Percentiles rank a stretch among this genome's conserved stretches.
phyloP scores from a whole-genome alignment of 2,888 invertebrate genomes.

The Lysandra bellargus region DNA sequence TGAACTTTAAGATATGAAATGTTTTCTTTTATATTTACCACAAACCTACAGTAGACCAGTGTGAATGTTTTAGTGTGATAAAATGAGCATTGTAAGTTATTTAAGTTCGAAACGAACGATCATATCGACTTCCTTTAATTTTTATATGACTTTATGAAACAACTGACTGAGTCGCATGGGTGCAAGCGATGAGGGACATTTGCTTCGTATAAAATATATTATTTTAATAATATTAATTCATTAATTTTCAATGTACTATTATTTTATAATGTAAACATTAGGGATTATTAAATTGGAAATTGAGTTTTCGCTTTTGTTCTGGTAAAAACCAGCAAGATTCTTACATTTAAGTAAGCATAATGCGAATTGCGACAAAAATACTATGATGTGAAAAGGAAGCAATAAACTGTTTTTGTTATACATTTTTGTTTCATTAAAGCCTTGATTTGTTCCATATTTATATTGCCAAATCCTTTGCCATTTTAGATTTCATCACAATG shows the following conservation, averaged over 20 bases:
- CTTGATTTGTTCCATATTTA: background rate
- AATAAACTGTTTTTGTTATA: constrained; percentile 68
- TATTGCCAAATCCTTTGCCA: too few species aligned
- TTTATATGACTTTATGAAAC: constrained; percentile 48
- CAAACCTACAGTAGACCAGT: background rate
- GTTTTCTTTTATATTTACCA: constrained; percentile 27
- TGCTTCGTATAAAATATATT: constrained; percentile 49
- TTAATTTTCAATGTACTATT: background rate
- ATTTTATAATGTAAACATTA: background rate
- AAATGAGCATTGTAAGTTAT: constrained; percentile 66
- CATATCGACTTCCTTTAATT: constrained; percentile 64
- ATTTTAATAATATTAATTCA: constrained; percentile 33
- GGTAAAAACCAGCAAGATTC: too few species aligned
- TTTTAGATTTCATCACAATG: too few species aligned
- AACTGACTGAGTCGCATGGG: constrained; percentile 62
- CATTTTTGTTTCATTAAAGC: constrained; percentile 41
- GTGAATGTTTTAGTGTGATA: constrained; percentile 43
- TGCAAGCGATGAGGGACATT: constrained; percentile 60
- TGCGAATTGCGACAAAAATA: constrained; percentile 36
- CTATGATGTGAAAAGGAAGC: constrained; percentile 54
- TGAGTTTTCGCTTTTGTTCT: constrained; percentile 33
- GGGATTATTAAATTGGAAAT: background rate
- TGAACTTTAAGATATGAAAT: background rate
- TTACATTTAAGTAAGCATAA: constrained; percentile 33
- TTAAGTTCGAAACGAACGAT: constrained; percentile 69